Evolutionary conservation across 2,888 invertebrate species (phyloP).

Genomic region (Coenonympha arcania): DNA sequence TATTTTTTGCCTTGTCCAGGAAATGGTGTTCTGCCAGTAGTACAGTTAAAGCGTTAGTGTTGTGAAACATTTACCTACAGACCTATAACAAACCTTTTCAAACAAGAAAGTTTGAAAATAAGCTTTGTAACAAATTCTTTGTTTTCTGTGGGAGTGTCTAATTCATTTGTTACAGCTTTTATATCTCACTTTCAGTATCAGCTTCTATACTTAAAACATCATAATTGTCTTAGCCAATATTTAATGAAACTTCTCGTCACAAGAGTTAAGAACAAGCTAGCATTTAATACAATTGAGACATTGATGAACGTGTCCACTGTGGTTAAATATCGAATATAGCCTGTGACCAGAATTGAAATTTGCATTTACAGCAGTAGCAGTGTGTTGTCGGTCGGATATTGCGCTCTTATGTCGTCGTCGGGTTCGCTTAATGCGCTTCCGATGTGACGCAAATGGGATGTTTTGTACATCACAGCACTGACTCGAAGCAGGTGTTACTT

Average conservation of each 20-base stretch:
- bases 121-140: too few species aligned
- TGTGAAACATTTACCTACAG: too few species aligned
- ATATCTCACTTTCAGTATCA: neutral
- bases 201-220: neutral
- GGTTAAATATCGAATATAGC: conserved; percentile 4
- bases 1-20: neutral
- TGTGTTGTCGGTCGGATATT: conserved; percentile 59
- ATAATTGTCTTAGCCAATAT: conserved; percentile 3
- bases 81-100: too few species aligned
- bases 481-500: too few species aligned
- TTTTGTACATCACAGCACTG: too few species aligned
- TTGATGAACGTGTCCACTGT: conserved; percentile 6
- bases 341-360: conserved; percentile 12
- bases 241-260: neutral
- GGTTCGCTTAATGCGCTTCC: conserved; percentile 65
- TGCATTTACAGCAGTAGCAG: conserved; percentile 22
- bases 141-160: too few species aligned
- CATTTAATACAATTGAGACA: neutral
- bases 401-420: conserved; percentile 59
- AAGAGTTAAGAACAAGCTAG: neutral
- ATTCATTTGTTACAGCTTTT: neutral
- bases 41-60: too few species aligned
- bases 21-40: neutral
- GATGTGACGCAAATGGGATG: conserved; percentile 67
- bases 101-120: too few species aligned